Base-by-base conservation (phyloP, 2,113 vertebrate species). In the Ptilonorhynchus violaceus region DNA sequence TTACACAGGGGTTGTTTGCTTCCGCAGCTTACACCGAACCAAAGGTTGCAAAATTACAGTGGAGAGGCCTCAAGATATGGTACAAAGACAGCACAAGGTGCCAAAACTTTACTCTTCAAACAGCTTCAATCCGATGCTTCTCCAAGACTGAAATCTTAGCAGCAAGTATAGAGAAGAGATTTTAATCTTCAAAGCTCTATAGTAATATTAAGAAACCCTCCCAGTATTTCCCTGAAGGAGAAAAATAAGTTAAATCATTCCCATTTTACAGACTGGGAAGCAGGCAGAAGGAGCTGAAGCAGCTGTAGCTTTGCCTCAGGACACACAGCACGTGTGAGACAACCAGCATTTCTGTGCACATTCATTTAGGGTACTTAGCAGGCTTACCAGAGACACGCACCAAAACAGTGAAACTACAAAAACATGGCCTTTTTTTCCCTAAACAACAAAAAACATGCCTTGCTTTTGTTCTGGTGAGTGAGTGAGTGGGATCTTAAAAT, bases 171-270 rank as follows among this genome's bases (percentile, higher is more conserved):
- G 47, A 93, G 70, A 79, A 89, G 74, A 95, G 95, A 96, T 97
- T 92, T 93, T 93, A 95, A 95, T 96, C 96, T 95, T 96, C 93
- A 96, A 92, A 97, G 95, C 60, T 68, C 68, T 87, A 75, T 5
- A 86, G 68, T 92, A 96, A 93, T 78, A 89, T 96, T 94, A 94
- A 92, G 85, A 86, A 93, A 95, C 53, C n/a, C 58, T 93, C 79
- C 59, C 63, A 77, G 33, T 76, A 93, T 83, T 94, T 89, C 93
- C 85, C 93, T 0, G 62, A 93, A 96, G 96, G 92, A 96, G 41
- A 90, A 91, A 96, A 93, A 46, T 62, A 94, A 94, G 93, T 95
- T 68, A 94, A 94, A 95, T 83, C 82, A 84, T 77, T 90, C 88
- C 88, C 44, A 60, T 92, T 96, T 96, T 96, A 93, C 92, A 94